These are phyloP conservation scores for Myathropa florea DNA, from an alignment of 2,888 invertebrate genomes.

Conservation along the genomic window DNA sequence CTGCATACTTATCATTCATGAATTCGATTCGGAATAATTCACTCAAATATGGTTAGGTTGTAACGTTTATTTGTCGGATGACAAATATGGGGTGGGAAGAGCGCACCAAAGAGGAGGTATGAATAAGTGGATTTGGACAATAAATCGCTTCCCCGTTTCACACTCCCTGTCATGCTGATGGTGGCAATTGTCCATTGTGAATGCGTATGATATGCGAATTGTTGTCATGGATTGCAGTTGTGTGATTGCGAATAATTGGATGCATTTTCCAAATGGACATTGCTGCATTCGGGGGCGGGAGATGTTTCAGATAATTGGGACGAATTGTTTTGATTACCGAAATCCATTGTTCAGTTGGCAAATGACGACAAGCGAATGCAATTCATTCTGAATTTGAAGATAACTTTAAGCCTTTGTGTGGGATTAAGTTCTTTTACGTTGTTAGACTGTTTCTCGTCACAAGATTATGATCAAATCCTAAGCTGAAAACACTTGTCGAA, in stretches of 20 bases:
- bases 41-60: constrained; percentile 62
- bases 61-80: constrained; percentile 66
- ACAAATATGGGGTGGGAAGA: constrained; percentile 48
- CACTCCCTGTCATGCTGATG: background rate
- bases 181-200: constrained; percentile 12
- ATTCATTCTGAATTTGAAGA: background rate
- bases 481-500: no score
- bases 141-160: background rate
- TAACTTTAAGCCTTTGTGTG: background rate
- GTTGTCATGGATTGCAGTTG: background rate
- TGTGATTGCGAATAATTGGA: background rate
- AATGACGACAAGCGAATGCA: background rate
- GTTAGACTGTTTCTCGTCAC: no score
- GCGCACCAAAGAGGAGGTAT: background rate
- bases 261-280: background rate
- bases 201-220: constrained; percentile 30
- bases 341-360: background rate
- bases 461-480: no score
- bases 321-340: background rate
- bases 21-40: constrained; percentile 64
- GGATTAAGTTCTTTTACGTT: background rate
- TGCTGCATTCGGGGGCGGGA: background rate
- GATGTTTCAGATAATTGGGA: background rate
- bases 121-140: background rate
- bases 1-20: constrained; percentile 66